phyloP scores from a whole-genome alignment of 2,888 invertebrate genomes.

The Sympetrum striolatum region DNA sequence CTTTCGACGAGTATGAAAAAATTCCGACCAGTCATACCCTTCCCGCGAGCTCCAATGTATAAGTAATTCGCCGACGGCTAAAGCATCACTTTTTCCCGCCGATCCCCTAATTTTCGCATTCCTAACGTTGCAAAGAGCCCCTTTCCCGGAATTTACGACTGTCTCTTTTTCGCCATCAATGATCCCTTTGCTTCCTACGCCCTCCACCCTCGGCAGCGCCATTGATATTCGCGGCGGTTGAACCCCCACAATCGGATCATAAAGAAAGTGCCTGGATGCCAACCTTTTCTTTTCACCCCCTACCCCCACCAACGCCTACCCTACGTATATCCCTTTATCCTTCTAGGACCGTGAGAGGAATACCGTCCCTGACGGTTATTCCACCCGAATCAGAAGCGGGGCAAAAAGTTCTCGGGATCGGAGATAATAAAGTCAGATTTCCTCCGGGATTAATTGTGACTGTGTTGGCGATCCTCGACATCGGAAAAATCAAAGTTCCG shows the following conservation, averaged over 20 bases:
- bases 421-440: background rate
- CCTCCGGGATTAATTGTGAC: background rate
- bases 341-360: background rate
- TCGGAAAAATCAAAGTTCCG: background rate
- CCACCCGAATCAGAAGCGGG: background rate
- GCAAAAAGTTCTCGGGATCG: background rate
- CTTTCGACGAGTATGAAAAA: background rate
- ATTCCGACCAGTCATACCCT: background rate
- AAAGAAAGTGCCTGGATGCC: background rate
- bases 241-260: background rate
- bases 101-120: background rate
- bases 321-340: background rate
- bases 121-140: background rate
- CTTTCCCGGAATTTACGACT: background rate
- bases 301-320: background rate
- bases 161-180: conserved; percentile 13
- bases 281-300: background rate
- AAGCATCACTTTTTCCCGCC: background rate
- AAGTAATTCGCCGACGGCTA: background rate
- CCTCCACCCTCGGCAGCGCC: background rate
- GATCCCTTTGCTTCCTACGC: background rate
- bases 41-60: background rate
- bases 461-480: background rate
- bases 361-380: background rate
- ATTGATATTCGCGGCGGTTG: conserved; percentile 1